Base-by-base conservation (phyloP, 2,888 invertebrate species). In the Dasypogon diadema region DNA sequence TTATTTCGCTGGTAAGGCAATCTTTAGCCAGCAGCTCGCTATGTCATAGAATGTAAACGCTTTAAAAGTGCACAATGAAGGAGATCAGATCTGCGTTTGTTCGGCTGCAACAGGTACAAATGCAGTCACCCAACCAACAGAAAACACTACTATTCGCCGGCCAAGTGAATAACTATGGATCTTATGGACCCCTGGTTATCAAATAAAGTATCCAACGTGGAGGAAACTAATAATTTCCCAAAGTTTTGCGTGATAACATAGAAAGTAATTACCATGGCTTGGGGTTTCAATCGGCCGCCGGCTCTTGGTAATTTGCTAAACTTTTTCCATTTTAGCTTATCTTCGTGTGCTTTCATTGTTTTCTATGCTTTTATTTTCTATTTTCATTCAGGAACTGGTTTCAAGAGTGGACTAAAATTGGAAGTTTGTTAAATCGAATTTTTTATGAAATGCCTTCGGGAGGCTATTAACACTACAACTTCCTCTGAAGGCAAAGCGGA, bases 211-310 rank as follows among this genome's bases (percentile, higher is more conserved):
- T 72, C 51, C 54, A 22, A 4, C 54, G 54, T 72, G 55, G 37
- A 54, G 55, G 37, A 54, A 72, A 72, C 54, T 72, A 34, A 72
- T 72, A 72, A 72, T 72, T 72, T 72, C 54, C 55, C 18, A 65
- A 72, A 72, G 55, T 72, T 72, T 72, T 72, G 72, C 72, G 55
- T 72, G 72, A 72, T 72, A 72, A 55, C 54, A 54, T 37, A 70
- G 51, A 70, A 54, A 70, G 55, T 55, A 72, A 54, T 54, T 54
- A 54, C 55, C 54, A 54, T 55, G 24, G 24, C 37, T 55, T 48
- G 55, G 30, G 37, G 65, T 46, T 37, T 46, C 24, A 65, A 65
- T 65, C 48, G 22, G 65, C 65, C 65, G 14, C 48, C 65, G 48
- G 46, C 48, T 65, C 42, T 46, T 22, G 21, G 65, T 48, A 65